Evolutionary conservation across 2,797 vertebrate species (phyloP), one percentile per base, ranked within the genome.

Genomic region (Sparus aurata): DNA sequence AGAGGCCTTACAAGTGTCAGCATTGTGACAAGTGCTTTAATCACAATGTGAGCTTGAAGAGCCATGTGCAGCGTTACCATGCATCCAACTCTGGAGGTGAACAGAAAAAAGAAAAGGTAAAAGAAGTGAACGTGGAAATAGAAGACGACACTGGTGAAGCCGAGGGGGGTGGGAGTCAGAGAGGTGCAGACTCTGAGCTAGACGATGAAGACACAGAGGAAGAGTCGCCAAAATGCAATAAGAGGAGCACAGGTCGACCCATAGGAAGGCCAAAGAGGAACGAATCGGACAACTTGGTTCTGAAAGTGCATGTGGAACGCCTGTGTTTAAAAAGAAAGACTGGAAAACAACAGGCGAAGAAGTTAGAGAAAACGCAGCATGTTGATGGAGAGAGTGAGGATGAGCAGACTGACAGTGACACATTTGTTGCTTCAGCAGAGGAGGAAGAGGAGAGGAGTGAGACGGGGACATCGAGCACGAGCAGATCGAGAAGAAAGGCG

Each of bases 31-130:
- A 90, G 53, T 12, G 83, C 75, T 94, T 92, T 72, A 93, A 90
- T 64, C 93, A 94, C 82, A 94, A 92, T 4, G 90, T 93, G 50
- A 92, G 91, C 66, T 63, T 92, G 62, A 93, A 93, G 69, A 90
- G 77, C 60, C 92, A 92, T 0, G 1, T 89, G 11, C 86, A 89
- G 63, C 85, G 88, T 12, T 80, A 73, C 79, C 91, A 92, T 67
- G 0, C 55, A 1, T 22, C 41, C 0, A 25, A 3, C 10, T 60
- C 78, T 5, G 53, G n/a, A 0, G 1, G 47, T 38, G 18, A 67
- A 12, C n/a, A 22, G 38, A 53, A 53, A 12, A 53, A 53, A 23
- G 12, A 13, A 3, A 16, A 22, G 4, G 13, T 1, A 43, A 22
- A 43, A 0, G 11, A 7, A 30, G 7, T 3, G 55, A 9, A 8